These are phyloP conservation scores for Macroglossus sobrinus DNA, from an alignment of 2,113 vertebrate species.

Conservation along the genomic window DNA sequence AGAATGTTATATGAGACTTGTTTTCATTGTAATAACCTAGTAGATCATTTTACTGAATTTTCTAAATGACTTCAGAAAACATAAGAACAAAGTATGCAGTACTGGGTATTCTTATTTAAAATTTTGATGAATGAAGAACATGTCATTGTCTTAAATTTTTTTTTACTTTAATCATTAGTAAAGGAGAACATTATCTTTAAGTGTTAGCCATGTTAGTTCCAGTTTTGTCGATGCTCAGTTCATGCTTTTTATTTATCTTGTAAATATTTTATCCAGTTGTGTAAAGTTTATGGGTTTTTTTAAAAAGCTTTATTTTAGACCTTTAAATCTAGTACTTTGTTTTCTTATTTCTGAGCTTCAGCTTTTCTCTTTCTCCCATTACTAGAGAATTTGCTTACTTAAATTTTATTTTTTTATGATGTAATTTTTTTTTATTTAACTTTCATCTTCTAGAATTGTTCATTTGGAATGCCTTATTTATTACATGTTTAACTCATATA, in stretches of 20 bases:
- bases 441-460: not conserved
- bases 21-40: not conserved
- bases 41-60: not conserved
- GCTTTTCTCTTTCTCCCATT: not conserved
- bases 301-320: not conserved
- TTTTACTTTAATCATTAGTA: not conserved
- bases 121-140: not conserved
- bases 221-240: not conserved
- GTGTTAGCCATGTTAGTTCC: not conserved
- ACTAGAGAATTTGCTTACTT: not conserved
- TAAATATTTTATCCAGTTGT: not conserved
- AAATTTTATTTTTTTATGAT: slow-evolving; percentile 8
- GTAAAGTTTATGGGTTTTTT: not conserved
- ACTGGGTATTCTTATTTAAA: not conserved
- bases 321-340: not conserved
- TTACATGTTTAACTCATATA: not conserved
- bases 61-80: not conserved
- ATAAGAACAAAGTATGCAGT: not conserved
- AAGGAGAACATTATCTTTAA: not conserved
- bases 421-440: not conserved
- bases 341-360: not conserved
- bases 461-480: not conserved
- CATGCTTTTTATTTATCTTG: not conserved
- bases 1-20: not conserved
- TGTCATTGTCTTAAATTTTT: not conserved